Percentiles rank a stretch among this genome's conserved stretches.
phyloP scores from a whole-genome alignment of 2,113 vertebrate genomes.

The Daubentonia madagascariensis region DNA sequence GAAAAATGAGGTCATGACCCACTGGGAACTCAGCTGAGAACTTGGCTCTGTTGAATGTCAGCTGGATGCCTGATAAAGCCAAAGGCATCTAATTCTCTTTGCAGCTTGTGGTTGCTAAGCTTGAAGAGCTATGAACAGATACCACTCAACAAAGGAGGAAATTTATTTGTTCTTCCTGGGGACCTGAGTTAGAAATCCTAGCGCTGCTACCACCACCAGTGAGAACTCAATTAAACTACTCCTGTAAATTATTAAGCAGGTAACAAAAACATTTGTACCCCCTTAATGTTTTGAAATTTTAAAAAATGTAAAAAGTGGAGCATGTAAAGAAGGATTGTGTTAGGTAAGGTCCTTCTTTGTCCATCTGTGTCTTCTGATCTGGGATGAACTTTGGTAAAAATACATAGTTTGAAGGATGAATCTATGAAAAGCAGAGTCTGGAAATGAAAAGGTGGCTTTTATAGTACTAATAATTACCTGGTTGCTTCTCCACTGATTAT shows the following conservation, averaged over 20 bases:
- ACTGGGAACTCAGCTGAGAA: neutral
- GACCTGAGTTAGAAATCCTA: neutral
- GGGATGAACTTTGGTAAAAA: conserved; percentile 13
- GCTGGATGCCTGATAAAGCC: neutral
- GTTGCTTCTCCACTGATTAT: conserved; percentile 44
- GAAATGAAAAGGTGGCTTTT: conserved; percentile 19
- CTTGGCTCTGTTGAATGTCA: neutral
- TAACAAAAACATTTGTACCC: too few species aligned
- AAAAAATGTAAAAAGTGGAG: neutral
- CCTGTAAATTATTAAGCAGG: neutral
- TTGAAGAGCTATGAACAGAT: neutral
- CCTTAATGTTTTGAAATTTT: too few species aligned
- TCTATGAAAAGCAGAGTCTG: neutral
- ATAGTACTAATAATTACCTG: neutral
- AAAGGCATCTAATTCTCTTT: neutral
- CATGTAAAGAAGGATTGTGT: neutral
- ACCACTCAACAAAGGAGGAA: neutral
- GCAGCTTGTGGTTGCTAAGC: neutral
- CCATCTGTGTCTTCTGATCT: neutral
- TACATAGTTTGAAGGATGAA: neutral
- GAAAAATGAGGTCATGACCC: conserved; percentile 35
- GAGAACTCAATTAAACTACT: neutral
- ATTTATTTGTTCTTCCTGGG: neutral
- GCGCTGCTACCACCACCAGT: too few species aligned
- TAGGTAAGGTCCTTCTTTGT: neutral